Evolutionary conservation across 2,113 vertebrate genomes (phyloP), one percentile per base, ranked within the genome.

Genomic region (Pelobates fuscus): DNA sequence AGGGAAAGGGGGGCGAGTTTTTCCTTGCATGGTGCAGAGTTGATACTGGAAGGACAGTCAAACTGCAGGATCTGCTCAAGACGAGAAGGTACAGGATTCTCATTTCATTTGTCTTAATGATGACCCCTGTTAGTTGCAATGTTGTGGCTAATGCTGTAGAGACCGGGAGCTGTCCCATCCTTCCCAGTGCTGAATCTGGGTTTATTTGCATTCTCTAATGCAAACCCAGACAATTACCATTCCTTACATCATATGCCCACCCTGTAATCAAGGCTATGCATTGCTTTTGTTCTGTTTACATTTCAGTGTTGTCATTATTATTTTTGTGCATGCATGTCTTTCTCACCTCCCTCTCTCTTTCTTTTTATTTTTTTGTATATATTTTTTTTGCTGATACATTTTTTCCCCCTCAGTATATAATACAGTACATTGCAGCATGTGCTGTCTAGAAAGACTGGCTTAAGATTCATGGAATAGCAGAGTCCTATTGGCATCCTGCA

Each of bases 21-120:
- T 68, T 77, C 64, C 27, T n/a, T 77, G 37, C 61, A 29, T 18
- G 11, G 60, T 15, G 55, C 57, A 62, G 26, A 72, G 65, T 64
- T 70, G 59, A 30, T 79, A 69, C 52, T 20, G 72, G 55, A 68
- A 60, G 76, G 71, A 62, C 66, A 64, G 21, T 14, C 32, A 44
- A 52, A 27, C 41, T 32, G 55, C 65, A 14, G 70, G 66, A 57
- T 37, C 43, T 27, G 60, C 46, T 46, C 43, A 58, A 29, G 58
- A 55, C 61, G 65, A 65, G 29, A 70, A 81, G 80, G 80, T 81
- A 81, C 30, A 27, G 73, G 24, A 24, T 60, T 23, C 23, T 52
- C 8, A 15, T 61, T 67, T 32, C 18, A 25, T 44, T 75, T 61
- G 23, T 61, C 55, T 52, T 18, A 5, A n/a, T n/a, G n/a, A 41